Evolutionary conservation across 2,797 vertebrate species (phyloP), one percentile per base, ranked within the genome.

Genomic region (Xenentodon cancila): DNA sequence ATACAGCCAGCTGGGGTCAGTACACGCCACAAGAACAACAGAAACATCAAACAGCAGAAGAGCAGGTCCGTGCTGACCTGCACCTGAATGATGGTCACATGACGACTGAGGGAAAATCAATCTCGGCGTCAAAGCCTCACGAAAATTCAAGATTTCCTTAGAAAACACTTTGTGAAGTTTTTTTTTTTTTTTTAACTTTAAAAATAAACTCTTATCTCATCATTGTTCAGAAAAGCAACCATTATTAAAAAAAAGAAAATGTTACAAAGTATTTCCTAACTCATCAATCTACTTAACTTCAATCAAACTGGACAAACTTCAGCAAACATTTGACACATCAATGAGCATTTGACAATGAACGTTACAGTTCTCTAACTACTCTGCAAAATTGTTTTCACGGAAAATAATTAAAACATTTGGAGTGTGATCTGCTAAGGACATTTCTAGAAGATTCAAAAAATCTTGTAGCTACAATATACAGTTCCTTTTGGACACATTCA

Each of bases 1-100:
- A 86, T 81, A 72, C 75, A 44, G 60, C 27, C 63, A 66, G 68
- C 73, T 61, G 77, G 64, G 66, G 59, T 72, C 69, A 74, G 73
- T 5, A 22, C 22, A 46, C 49, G 46, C 25, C 21, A 7, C 54
- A 37, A 19, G 57, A 40, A 22, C 47, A 52, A 48, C 37, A 16
- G 37, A 15, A 15, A 40, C 52, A 54, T 46, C 46, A 67, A 47
- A 49, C 7, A 27, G 37, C 17, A 53, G 53, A 48, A 43, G 18
- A 43, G 56, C 43, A 32, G 47, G 13, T 20, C 54, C 1, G 27
- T 34, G 37, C 37, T 3, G 37, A 40, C 16, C 37, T 40, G 37
- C 37, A 40, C 37, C 37, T 4, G 3, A 40, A 16, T 4, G 37
- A 5, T 40, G 37, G 37, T 40, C 37, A 15, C 37, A 16, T 15